Base-by-base conservation (phyloP, 2,888 invertebrate genomes). In the Ganaspis brasiliensis region DNA sequence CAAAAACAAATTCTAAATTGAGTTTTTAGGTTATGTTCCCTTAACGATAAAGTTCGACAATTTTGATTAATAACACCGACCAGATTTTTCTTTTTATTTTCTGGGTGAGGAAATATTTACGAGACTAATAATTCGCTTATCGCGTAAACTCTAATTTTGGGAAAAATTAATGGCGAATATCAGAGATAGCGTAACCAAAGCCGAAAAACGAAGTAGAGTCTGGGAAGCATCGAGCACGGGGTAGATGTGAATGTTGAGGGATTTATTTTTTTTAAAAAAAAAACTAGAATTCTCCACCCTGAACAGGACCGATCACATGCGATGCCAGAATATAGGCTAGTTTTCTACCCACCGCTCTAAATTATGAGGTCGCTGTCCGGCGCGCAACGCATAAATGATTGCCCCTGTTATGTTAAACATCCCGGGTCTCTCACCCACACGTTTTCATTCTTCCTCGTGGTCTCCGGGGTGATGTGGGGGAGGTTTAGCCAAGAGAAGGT, bases 371-470 rank as follows among this genome's bases (percentile, higher is more conserved):
- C 88, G 89, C 88, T 87, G 85, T 88, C 87, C 87, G 85, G 85
- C 87, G 88, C 84, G 88, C 86, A 87, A 87, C 88, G 89, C 87
- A 89, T 91, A 91, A 91, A 90, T 91, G 90, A 91, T 91, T 90
- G 90, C 90, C 86, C 89, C 89, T 88, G 89, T 91, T 90, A 91
- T 91, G 91, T 91, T 91, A 90, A 91, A 91, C 89, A 91, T 91
- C 88, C 87, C 83, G 73, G 74, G 80, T 80, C 76, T 81, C 85
- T 86, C 89, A 89, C 88, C 89, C 88, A 88, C 88, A 86, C 89
- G 83, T 87, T 79, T 85, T 75, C 78, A 83, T 82, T 80, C 77
- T 80, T 81, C 79, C 81, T 82, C 80, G 83, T 82, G 82, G 83
- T 82, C 79, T 82, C 80, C 45, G 31, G 37, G 19, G n/a, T 16